These are phyloP conservation scores for Eucera pruinosa DNA, from an alignment of 2,888 invertebrate species.

Conservation along the genomic window DNA sequence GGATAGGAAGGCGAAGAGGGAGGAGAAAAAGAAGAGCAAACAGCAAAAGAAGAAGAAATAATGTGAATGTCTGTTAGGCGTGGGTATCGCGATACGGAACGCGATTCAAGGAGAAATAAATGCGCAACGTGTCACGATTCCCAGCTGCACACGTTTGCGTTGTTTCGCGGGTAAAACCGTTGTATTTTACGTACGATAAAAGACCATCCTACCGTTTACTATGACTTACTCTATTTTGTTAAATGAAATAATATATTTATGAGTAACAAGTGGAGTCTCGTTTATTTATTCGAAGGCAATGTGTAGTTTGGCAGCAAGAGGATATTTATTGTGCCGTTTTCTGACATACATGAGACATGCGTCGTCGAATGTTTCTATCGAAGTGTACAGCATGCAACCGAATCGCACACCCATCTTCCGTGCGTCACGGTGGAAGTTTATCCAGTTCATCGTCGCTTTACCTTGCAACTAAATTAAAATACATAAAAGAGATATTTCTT, in stretches of 20 bases:
- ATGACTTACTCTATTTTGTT: slow-evolving; percentile 67
- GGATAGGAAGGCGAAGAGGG: slow-evolving; percentile 90
- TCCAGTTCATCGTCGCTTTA: slow-evolving; percentile 16
- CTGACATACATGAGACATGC: slow-evolving; percentile 41
- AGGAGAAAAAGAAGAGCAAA: slow-evolving; percentile 92
- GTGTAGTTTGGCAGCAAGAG: slow-evolving; percentile 45
- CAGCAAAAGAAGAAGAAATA: slow-evolving; percentile 92
- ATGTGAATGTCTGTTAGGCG: no score
- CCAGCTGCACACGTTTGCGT: neutral
- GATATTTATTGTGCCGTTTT: slow-evolving; percentile 66
- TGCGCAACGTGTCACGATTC: neutral
- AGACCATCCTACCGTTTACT: slow-evolving; percentile 48
- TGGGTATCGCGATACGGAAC: neutral
- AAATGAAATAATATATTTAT: slow-evolving; percentile 75
- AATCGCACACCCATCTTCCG: neutral
- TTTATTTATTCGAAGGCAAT: slow-evolving; percentile 2
- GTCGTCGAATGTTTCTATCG: slow-evolving; percentile 37
- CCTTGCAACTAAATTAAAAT: slow-evolving; percentile 29
- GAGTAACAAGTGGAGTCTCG: slow-evolving; percentile 33
- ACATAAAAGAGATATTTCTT: slow-evolving; percentile 39
- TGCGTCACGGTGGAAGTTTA: neutral
- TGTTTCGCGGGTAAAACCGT: slow-evolving; percentile 7
- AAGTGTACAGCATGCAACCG: slow-evolving; percentile 46
- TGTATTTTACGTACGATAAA: slow-evolving; percentile 22
- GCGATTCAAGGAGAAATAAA: neutral